Percentiles rank a stretch among this genome's conserved stretches.
Evolutionary conservation across 2,797 vertebrate species (phyloP).

Genomic region (Martes flavigula): DNA sequence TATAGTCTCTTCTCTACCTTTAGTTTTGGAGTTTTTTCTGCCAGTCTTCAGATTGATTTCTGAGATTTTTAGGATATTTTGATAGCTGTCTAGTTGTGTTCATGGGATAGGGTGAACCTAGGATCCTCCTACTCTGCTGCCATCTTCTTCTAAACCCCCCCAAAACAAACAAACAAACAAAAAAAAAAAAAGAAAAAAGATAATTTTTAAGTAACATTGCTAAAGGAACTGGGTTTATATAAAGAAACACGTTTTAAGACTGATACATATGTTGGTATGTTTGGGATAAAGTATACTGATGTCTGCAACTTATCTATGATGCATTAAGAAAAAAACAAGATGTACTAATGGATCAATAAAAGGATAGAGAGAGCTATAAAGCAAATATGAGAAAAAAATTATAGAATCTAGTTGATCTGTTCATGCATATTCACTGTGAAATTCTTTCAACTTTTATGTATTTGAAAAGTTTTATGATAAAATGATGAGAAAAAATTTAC

Average conservation of each 20-base stretch:
- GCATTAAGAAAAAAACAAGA: background rate
- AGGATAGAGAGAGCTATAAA: background rate
- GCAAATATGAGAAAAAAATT: background rate
- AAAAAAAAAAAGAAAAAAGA: background rate
- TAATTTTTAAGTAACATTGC: background rate
- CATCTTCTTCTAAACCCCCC: background rate
- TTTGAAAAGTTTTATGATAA: conserved; percentile 17
- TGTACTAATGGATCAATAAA: background rate
- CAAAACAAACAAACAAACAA: no score
- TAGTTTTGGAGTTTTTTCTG: background rate
- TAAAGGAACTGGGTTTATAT: background rate
- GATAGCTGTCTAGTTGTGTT: background rate
- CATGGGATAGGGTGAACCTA: background rate
- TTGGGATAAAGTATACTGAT: background rate
- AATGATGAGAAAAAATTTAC: background rate
- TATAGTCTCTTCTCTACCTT: background rate
- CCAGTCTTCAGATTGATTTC: background rate
- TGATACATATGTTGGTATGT: background rate
- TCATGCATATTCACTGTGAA: background rate
- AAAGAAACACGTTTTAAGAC: background rate
- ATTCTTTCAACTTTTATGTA: background rate
- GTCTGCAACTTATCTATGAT: background rate
- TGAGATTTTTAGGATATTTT: background rate
- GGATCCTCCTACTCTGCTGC: background rate
- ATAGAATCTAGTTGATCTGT: background rate